A percentile compares a stretch with the other conserved stretches of the same genome.
phyloP scores from a whole-genome alignment of 1,140 invertebrate genomes.

The Drosophila tsacasi region DNA sequence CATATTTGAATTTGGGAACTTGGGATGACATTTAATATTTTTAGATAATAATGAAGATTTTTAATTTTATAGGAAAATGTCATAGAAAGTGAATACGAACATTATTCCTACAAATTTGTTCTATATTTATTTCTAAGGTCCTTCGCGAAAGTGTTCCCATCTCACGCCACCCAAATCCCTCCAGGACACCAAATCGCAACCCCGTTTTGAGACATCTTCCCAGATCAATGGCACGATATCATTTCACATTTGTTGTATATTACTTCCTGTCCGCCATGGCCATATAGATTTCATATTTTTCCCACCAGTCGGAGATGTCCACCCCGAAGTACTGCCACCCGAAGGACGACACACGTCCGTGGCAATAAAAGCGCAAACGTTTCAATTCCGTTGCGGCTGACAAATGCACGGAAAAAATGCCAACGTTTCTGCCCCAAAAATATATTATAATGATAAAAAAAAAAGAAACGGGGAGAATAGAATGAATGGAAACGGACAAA shows the following conservation, averaged over 20 bases:
- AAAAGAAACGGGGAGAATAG: conserved; percentile 13
- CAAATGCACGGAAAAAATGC: conserved; percentile 78
- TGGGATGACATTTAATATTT: no score
- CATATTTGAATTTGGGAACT: neutral
- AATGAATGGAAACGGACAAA: conserved; percentile 35
- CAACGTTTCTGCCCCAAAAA: conserved; percentile 68
- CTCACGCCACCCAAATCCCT: neutral
- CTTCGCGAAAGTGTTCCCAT: neutral
- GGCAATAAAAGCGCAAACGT: conserved; percentile 81
- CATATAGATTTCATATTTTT: conserved; percentile 73
- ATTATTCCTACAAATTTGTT: neutral
- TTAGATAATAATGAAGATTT: no score
- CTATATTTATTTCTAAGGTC: neutral
- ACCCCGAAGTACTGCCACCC: conserved; percentile 17
- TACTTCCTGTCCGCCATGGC: conserved; percentile 55
- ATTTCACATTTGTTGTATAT: conserved; percentile 74
- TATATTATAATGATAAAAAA: conserved; percentile 78
- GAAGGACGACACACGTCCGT: conserved; percentile 64
- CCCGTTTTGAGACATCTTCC: conserved; percentile 1
- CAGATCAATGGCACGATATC: conserved; percentile 53
- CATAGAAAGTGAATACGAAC: neutral
- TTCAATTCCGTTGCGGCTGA: conserved; percentile 84
- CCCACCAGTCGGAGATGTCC: conserved; percentile 58
- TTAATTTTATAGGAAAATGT: neutral
- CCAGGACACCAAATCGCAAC: neutral